These are phyloP conservation scores for Nasua narica DNA, from an alignment of 2,797 vertebrate genomes.

Conservation along the genomic window DNA sequence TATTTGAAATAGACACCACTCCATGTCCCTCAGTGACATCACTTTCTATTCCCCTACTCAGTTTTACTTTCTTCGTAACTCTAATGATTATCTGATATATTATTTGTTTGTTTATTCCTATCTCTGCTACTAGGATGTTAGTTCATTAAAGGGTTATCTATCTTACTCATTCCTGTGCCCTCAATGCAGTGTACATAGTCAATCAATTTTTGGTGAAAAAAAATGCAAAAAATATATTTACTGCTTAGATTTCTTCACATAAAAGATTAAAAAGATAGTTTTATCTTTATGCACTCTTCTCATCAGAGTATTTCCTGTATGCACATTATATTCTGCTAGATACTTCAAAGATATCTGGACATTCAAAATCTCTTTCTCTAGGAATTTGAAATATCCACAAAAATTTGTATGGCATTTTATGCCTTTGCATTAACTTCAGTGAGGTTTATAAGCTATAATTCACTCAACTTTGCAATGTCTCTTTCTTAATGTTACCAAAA, in stretches of 20 bases:
- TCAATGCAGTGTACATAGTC: neutral
- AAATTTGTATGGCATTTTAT: neutral
- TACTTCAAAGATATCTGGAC: neutral
- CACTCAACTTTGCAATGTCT: constrained; percentile 7
- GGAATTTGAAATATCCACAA: neutral
- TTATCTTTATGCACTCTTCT: neutral
- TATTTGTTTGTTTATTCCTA: neutral
- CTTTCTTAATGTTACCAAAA: constrained; percentile 36
- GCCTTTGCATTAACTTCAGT: constrained; percentile 6
- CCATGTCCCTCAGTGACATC: neutral
- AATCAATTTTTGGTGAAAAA: neutral
- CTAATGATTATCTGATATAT: neutral
- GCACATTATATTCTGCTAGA: neutral
- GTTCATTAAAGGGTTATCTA: neutral
- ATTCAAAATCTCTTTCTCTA: neutral
- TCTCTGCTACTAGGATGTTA: neutral
- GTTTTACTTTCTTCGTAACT: neutral
- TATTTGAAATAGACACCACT: neutral
- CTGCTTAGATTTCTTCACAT: neutral
- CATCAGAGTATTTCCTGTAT: neutral
- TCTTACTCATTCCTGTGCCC: neutral
- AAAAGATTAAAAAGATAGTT: neutral
- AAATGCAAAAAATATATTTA: neutral
- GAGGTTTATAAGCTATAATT: constrained; percentile 15
- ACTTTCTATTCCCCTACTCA: neutral